Percentiles rank a stretch among this genome's conserved stretches.
These are phyloP conservation scores for Lithobius niger DNA, from an alignment of 1,140 invertebrate species.

Conservation along the genomic window DNA sequence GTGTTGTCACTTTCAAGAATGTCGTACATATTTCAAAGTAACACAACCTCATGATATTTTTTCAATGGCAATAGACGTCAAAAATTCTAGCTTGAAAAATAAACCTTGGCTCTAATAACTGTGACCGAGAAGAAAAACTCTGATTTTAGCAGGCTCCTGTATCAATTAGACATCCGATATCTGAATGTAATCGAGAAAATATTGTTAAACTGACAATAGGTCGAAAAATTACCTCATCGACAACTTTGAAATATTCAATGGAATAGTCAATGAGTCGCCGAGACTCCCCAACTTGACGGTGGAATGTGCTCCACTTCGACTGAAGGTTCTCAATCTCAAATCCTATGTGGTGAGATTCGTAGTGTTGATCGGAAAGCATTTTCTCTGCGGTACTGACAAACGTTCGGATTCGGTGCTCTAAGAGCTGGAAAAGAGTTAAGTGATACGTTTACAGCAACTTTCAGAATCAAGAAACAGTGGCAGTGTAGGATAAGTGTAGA, in stretches of 20 bases:
- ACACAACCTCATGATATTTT: no score
- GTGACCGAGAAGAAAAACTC: neutral
- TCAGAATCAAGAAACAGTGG: neutral
- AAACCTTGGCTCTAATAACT: neutral
- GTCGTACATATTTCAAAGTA: no score
- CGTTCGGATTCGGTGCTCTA: slow-evolving; percentile 55
- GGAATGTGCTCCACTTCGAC: slow-evolving; percentile 56
- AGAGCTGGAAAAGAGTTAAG: slow-evolving; percentile 33
- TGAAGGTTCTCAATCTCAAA: slow-evolving; percentile 49
- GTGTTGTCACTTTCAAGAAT: no score
- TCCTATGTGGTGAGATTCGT: slow-evolving; percentile 44
- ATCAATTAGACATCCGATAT: no score
- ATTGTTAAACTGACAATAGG: slow-evolving; percentile 1
- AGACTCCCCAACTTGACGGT: slow-evolving; percentile 49
- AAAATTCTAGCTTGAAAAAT: no score
- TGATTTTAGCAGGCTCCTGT: no score
- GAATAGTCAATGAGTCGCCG: slow-evolving; percentile 41
- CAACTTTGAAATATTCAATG: slow-evolving; percentile 40
- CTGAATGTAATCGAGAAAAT: slow-evolving; percentile 1
- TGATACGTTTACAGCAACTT: neutral
- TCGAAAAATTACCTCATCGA: slow-evolving; percentile 46
- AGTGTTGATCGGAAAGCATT: slow-evolving; percentile 41
- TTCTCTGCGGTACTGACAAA: slow-evolving; percentile 55
- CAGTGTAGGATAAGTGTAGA: neutral
- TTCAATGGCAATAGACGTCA: no score